Conservation (phyloP, 2,113 vertebrate genomes). For the Danio rerio region GRCz12tu NC_133191.1:35267001-35267500, state of each 20-base stretch:
- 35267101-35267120: slow-evolving; percentile 6
- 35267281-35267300: slow-evolving; percentile 72
- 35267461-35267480: slow-evolving; percentile 26
- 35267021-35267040: slow-evolving; percentile 76
- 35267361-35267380: slow-evolving; percentile 45
- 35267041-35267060: slow-evolving; percentile 66
- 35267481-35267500: slow-evolving; percentile 1
- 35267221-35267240: slow-evolving; percentile 47
- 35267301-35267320: slow-evolving; percentile 8
- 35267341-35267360: slow-evolving; percentile 39
- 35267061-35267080: slow-evolving; percentile 63
- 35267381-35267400: slow-evolving; percentile 61
- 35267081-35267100: slow-evolving; percentile 63
- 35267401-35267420: slow-evolving; percentile 73
- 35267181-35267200: slow-evolving; percentile 70
- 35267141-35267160: slow-evolving; percentile 35
- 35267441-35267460: not conserved
- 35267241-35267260: not conserved
- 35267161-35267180: slow-evolving; percentile 30
- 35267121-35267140: slow-evolving; percentile 17
- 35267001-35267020: slow-evolving; percentile 77
- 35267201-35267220: slow-evolving; percentile 71
- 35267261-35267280: slow-evolving; percentile 71
- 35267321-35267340: slow-evolving; percentile 12
- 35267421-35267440: slow-evolving; percentile 22